A percentile compares a stretch with the other conserved stretches of the same genome.
Evolutionary conservation across 2,888 invertebrate species (phyloP).

Genomic region (Mimas tiliae): DNA sequence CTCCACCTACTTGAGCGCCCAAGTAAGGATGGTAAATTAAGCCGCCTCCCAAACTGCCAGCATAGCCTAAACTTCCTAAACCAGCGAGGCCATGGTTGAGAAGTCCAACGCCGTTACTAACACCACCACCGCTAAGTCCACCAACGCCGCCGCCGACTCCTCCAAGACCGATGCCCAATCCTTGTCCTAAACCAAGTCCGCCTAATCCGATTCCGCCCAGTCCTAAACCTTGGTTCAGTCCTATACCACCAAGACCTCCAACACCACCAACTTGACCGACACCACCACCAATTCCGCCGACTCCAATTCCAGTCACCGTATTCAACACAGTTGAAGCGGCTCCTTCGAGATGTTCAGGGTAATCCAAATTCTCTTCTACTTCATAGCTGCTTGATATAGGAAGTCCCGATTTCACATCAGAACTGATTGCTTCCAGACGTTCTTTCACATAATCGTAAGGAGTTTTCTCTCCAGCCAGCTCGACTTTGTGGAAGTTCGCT

Average conservation of each 20-base stretch:
- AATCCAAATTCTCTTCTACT: conserved; percentile 85
- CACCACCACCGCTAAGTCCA: conserved; percentile 52
- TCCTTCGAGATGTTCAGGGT: conserved; percentile 77
- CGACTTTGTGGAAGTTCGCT: conserved; percentile 61
- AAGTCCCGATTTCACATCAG: conserved; percentile 64
- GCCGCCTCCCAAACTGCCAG: conserved; percentile 58
- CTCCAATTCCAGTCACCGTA: conserved; percentile 60
- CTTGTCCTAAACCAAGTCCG: conserved; percentile 53
- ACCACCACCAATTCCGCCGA: conserved; percentile 49
- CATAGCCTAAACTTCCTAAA: conserved; percentile 50
- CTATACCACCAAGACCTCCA: conserved; percentile 41
- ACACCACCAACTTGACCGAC: conserved; percentile 47
- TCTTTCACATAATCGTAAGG: conserved; percentile 78
- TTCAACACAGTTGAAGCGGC: conserved; percentile 74
- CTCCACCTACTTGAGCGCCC: conserved; percentile 65
- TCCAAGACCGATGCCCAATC: conserved; percentile 49
- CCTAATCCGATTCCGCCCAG: conserved; percentile 45
- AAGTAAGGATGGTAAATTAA: conserved; percentile 72
- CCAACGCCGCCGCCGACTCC: conserved; percentile 57
- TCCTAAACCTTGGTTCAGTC: conserved; percentile 43
- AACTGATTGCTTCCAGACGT: conserved; percentile 64
- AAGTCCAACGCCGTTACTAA: conserved; percentile 67
- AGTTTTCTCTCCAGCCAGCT: conserved; percentile 70
- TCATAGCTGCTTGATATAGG: conserved; percentile 82
- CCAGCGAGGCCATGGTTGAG: conserved; percentile 51